Conservation (phyloP, 92 coral and sea anemone species). For the Plumapathes pennacea region DNA sequence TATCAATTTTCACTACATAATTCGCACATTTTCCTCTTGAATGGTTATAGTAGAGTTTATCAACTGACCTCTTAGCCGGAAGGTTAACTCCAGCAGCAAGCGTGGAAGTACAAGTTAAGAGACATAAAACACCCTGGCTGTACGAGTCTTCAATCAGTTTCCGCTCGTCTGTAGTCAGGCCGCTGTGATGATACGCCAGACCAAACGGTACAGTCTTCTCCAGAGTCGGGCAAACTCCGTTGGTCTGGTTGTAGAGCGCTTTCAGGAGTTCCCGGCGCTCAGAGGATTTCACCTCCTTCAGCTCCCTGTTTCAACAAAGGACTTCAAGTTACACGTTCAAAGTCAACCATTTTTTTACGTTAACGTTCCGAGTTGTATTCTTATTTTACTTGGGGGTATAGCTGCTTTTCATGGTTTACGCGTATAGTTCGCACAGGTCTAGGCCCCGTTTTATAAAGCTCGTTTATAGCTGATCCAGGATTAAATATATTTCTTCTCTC, state of each 20-base stretch:
- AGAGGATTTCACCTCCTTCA: constrained; percentile 57
- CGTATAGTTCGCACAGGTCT: no score
- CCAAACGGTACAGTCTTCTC: constrained; percentile 77
- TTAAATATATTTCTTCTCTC: no score
- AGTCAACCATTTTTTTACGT: no score
- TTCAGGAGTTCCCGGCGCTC: constrained; percentile 69
- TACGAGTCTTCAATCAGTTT: constrained; percentile 92
- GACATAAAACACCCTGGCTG: constrained; percentile 86
- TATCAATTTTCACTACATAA: not conserved
- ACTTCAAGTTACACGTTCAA: no score
- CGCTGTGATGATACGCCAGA: constrained; percentile 93
- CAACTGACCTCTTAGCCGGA: constrained; percentile 92
- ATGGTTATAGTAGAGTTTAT: not conserved
- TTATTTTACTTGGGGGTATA: no score
- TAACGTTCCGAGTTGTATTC: no score
- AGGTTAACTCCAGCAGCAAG: constrained; percentile 97
- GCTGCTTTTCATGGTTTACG: no score
- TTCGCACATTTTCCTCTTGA: not conserved
- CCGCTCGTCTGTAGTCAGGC: constrained; percentile 94
- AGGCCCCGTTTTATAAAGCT: no score
- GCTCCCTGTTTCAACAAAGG: constrained; percentile 34
- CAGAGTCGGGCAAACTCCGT: constrained; percentile 78
- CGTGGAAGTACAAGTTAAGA: constrained; percentile 94
- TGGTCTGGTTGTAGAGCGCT: constrained; percentile 78
- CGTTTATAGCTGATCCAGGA: no score